These are phyloP conservation scores for Sphecodes monilicornis DNA, from an alignment of 2,888 invertebrate genomes.

Conservation along the genomic window DNA sequence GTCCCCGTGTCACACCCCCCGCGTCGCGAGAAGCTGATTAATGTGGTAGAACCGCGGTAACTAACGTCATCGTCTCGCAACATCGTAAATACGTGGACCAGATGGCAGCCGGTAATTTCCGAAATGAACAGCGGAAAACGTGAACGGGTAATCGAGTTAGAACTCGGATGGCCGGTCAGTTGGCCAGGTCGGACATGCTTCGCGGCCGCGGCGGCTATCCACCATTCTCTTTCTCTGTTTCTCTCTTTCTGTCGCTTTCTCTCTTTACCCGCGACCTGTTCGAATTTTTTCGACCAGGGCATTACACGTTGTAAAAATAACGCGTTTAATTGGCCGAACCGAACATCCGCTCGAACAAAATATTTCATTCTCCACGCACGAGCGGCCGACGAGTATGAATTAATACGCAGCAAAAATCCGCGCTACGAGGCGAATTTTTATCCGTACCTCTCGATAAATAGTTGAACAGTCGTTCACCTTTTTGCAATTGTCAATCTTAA, in stretches of 20 bases:
- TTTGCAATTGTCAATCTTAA: neutral
- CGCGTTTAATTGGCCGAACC: conserved; percentile 2
- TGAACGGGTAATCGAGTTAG: conserved; percentile 50
- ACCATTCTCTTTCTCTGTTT: neutral
- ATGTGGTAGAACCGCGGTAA: conserved; percentile 35
- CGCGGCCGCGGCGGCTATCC: neutral
- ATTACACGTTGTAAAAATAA: conserved; percentile 9
- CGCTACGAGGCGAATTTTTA: neutral
- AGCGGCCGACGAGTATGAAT: neutral
- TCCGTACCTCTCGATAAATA: neutral
- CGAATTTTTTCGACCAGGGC: conserved; percentile 3
- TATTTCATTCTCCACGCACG: neutral
- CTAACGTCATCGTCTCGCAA: conserved; percentile 48
- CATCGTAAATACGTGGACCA: conserved; percentile 69
- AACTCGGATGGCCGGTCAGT: conserved; percentile 47
- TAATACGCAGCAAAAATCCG: neutral
- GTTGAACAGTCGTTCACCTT: neutral
- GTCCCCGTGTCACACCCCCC: neutral
- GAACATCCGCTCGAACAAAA: neutral
- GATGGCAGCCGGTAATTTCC: conserved; percentile 67
- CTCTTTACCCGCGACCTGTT: neutral
- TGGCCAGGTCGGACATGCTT: conserved; percentile 40
- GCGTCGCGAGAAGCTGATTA: conserved; percentile 62
- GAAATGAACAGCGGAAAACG: conserved; percentile 65
- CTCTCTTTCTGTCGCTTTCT: neutral